phyloP scores from a whole-genome alignment of 2,888 invertebrate genomes.

The Dascillus cervinus region DNA sequence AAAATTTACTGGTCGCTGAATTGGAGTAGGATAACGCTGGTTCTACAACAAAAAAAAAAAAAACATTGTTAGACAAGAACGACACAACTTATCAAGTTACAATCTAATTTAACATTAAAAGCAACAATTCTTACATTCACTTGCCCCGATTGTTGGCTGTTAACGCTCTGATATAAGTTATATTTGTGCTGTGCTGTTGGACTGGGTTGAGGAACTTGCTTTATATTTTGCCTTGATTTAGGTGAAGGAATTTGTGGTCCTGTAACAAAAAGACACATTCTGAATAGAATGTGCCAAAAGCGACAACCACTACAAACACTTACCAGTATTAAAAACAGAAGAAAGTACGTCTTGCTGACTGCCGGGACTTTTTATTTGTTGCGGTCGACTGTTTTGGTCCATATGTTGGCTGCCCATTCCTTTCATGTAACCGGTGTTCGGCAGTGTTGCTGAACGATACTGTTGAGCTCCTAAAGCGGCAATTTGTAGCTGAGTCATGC shows the following conservation, averaged over 20 bases:
- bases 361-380: slow-evolving; percentile 52
- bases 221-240: slow-evolving; percentile 47
- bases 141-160: slow-evolving; percentile 42
- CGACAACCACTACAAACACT: slow-evolving; percentile 17
- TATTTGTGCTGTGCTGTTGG: slow-evolving; percentile 49
- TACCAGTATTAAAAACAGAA: slow-evolving; percentile 51
- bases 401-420: slow-evolving; percentile 34
- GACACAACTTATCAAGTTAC: too few species aligned
- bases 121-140: slow-evolving; percentile 27
- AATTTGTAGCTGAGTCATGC: slow-evolving; percentile 56
- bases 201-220: slow-evolving; percentile 50
- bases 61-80: too few species aligned
- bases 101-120: neutral
- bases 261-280: slow-evolving; percentile 23
- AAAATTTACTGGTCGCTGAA: slow-evolving; percentile 48
- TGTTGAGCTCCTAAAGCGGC: slow-evolving; percentile 54
- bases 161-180: slow-evolving; percentile 46
- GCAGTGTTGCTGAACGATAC: slow-evolving; percentile 54
- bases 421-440: slow-evolving; percentile 42
- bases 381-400: slow-evolving; percentile 36
- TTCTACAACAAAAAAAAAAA: slow-evolving; percentile 21
- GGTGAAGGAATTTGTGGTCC: slow-evolving; percentile 52
- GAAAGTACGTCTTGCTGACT: slow-evolving; percentile 45
- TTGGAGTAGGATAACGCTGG: slow-evolving; percentile 45
- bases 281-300: neutral